phyloP scores from a whole-genome alignment of 2,113 vertebrate species.

The Numenius arquata region DNA sequence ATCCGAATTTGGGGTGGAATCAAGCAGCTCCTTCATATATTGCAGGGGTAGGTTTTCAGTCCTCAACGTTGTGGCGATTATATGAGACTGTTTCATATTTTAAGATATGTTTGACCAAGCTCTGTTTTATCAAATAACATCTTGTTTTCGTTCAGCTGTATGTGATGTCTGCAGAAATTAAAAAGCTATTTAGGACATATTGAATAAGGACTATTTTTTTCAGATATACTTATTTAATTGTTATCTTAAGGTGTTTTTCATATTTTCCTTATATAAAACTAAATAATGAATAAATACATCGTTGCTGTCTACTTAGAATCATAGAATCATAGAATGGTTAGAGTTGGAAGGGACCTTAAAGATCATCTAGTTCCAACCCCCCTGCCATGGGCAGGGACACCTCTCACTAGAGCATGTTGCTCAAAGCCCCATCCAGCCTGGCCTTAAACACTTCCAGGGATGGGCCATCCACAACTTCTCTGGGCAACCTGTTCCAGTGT shows the following conservation, averaged over 20 bases:
- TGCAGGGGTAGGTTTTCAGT: constrained; percentile 73
- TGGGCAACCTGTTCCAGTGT: too few relatives aligned
- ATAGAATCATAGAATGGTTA: too few relatives aligned
- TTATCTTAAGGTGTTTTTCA: background rate
- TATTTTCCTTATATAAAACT: background rate
- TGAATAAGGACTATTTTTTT: background rate
- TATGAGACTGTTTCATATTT: background rate
- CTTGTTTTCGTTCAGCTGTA: background rate
- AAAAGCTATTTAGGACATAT: background rate
- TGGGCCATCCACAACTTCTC: too few relatives aligned
- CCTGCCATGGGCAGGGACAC: too few relatives aligned
- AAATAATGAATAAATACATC: background rate
- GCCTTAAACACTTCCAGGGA: too few relatives aligned
- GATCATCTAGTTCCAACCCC: too few relatives aligned
- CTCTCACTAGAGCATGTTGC: too few relatives aligned
- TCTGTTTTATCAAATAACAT: background rate
- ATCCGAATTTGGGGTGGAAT: constrained; percentile 89
- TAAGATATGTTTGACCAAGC: background rate
- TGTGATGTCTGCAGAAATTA: background rate
- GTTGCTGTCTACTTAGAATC: background rate
- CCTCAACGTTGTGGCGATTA: background rate
- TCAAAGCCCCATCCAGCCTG: too few relatives aligned
- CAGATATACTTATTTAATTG: background rate
- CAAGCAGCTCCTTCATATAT: constrained; percentile 86
- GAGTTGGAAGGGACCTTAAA: too few relatives aligned